phyloP scores from a whole-genome alignment of 2,888 invertebrate genomes.

The Gibbula magus region DNA sequence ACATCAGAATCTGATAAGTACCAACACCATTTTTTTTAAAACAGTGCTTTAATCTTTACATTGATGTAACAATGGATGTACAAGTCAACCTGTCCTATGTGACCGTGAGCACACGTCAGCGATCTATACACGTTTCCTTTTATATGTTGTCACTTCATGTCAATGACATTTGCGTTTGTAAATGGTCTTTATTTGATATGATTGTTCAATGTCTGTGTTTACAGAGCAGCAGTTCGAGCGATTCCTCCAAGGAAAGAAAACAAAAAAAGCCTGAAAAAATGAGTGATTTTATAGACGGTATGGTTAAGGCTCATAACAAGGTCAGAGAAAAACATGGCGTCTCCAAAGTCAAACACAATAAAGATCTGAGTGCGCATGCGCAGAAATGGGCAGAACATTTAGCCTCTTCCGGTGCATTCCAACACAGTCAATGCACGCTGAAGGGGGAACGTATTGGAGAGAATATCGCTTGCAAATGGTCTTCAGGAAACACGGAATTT shows the following conservation, averaged over 20 bases:
- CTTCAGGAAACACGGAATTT: conserved; percentile 63
- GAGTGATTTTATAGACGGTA: conserved; percentile 64
- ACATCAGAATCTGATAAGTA: too few relatives aligned
- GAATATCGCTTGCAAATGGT: conserved; percentile 72
- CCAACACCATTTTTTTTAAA: too few relatives aligned
- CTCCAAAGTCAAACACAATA: conserved; percentile 54
- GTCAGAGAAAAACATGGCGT: conserved; percentile 60
- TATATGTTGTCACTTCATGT: too few relatives aligned
- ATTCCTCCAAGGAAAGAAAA: conserved; percentile 55
- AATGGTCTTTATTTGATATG: too few relatives aligned
- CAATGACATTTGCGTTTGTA: too few relatives aligned
- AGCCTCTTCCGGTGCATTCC: conserved; percentile 87
- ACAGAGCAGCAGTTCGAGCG: conserved; percentile 27
- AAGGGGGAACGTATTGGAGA: conserved; percentile 81
- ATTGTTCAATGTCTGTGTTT: neutral
- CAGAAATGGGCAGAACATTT: conserved; percentile 92
- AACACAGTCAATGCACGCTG: conserved; percentile 83
- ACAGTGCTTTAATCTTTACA: too few relatives aligned
- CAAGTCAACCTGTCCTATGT: too few relatives aligned
- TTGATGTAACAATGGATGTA: too few relatives aligned
- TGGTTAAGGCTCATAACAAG: conserved; percentile 64
- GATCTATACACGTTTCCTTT: too few relatives aligned
- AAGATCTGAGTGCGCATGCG: conserved; percentile 72
- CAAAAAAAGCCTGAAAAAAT: conserved; percentile 83
- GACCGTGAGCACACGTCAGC: too few relatives aligned